These are phyloP conservation scores for Nectonema munidae DNA, from an alignment of 2,888 invertebrate genomes.

Conservation along the genomic window DNA sequence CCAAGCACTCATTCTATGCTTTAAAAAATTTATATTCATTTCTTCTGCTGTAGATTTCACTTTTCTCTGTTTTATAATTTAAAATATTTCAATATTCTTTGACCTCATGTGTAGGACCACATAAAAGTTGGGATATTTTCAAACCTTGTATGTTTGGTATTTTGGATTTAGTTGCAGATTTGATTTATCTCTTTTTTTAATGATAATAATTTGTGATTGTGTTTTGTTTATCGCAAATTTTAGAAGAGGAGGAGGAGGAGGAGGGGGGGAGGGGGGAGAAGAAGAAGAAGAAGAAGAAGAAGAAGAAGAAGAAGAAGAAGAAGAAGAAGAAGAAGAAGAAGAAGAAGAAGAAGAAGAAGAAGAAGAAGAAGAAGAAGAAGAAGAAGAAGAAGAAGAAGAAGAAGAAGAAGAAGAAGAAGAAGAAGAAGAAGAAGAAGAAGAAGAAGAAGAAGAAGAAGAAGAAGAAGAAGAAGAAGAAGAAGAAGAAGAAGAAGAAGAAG, in stretches of 20 bases:
- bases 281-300: not conserved
- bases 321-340: not conserved
- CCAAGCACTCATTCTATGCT: no score
- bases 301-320: not conserved
- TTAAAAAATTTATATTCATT: no score
- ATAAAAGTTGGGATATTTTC: no score
- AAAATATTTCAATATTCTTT: no score
- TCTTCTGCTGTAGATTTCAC: no score
- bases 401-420: not conserved
- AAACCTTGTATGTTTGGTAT: no score
- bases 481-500: not conserved
- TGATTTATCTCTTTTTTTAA: slow-evolving; percentile 20
- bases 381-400: not conserved
- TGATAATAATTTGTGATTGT: no score
- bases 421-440: not conserved
- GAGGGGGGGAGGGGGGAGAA: no score
- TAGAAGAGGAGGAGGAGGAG: no score
- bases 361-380: not conserved
- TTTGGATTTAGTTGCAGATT: slow-evolving; percentile 32
- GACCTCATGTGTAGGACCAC: no score
- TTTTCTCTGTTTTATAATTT: no score
- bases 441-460: not conserved
- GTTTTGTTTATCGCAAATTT: no score
- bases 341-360: not conserved
- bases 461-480: not conserved